phyloP scores from a whole-genome alignment of 2,113 vertebrate genomes.

The Gracilinanus agilis region DNA sequence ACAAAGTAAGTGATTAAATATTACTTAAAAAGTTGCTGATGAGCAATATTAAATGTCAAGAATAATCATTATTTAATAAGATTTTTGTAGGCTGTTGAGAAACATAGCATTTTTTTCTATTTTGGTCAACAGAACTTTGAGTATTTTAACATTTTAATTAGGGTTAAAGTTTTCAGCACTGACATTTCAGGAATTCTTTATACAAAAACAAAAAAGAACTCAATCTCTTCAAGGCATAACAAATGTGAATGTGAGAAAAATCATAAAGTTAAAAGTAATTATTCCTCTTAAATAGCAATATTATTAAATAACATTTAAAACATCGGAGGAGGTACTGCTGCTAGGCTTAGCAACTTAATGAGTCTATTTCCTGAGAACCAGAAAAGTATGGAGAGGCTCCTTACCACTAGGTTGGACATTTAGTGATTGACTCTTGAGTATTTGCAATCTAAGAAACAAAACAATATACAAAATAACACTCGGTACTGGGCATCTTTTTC shows the following conservation, averaged over 20 bases:
- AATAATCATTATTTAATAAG: slow-evolving; percentile 48
- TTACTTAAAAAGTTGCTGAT: slow-evolving; percentile 49
- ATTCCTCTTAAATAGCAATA: background rate
- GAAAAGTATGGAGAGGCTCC: background rate
- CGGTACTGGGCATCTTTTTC: background rate
- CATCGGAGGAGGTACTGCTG: background rate
- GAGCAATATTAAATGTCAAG: slow-evolving; percentile 33
- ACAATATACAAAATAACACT: background rate
- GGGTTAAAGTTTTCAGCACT: background rate
- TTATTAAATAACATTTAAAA: slow-evolving; percentile 47
- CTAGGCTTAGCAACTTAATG: slow-evolving; percentile 30
- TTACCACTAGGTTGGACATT: no score
- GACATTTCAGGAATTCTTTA: slow-evolving; percentile 55
- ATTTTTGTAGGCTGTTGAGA: background rate
- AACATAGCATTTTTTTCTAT: slow-evolving; percentile 16
- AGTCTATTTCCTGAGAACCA: slow-evolving; percentile 13
- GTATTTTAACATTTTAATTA: slow-evolving; percentile 33
- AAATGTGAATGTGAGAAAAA: slow-evolving; percentile 47
- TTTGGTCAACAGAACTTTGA: slow-evolving; percentile 31
- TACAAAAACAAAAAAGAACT: background rate
- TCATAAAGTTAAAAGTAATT: slow-evolving; percentile 37
- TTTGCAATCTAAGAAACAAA: background rate
- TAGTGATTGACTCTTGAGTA: background rate
- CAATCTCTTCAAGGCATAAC: slow-evolving; percentile 30
- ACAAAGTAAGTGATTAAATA: slow-evolving; percentile 22